Conservation (phyloP, 2,113 vertebrate genomes). For the Irena cyanogastra region DNA sequence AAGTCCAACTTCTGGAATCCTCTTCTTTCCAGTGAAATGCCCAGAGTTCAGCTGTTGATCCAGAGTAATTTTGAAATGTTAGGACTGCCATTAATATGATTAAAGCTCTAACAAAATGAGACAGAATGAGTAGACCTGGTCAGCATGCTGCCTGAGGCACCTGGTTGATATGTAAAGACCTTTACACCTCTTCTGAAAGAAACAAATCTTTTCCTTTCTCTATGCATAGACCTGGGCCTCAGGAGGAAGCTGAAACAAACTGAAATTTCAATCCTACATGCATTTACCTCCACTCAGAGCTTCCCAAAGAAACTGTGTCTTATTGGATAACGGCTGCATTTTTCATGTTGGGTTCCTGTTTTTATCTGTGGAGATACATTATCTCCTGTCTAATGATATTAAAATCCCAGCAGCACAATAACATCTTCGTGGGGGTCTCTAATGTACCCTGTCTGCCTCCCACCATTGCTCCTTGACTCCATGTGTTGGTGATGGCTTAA, state of each 20-base stretch:
- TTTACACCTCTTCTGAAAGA: background rate
- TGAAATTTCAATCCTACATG: background rate
- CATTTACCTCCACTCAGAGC: background rate
- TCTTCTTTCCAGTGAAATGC: background rate
- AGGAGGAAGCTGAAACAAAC: background rate
- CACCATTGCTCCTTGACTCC: background rate
- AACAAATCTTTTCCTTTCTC: constrained; percentile 13
- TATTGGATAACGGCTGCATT: background rate
- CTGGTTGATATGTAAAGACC: background rate
- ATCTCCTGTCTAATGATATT: background rate
- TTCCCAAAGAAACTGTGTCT: background rate
- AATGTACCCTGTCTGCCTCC: background rate
- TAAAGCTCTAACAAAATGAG: constrained; percentile 1
- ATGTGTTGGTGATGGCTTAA: background rate
- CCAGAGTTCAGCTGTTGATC: background rate
- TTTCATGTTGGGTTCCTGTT: background rate
- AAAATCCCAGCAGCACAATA: background rate
- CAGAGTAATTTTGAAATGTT: constrained; percentile 1
- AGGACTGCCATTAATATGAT: background rate
- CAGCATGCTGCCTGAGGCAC: background rate
- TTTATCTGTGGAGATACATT: background rate
- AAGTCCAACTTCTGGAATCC: background rate
- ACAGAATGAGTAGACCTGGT: background rate
- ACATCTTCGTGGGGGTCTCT: background rate
- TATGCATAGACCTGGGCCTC: background rate